These are phyloP conservation scores for Cephus runcator DNA, from an alignment of 2,888 invertebrate species.

Conservation along the genomic window DNA sequence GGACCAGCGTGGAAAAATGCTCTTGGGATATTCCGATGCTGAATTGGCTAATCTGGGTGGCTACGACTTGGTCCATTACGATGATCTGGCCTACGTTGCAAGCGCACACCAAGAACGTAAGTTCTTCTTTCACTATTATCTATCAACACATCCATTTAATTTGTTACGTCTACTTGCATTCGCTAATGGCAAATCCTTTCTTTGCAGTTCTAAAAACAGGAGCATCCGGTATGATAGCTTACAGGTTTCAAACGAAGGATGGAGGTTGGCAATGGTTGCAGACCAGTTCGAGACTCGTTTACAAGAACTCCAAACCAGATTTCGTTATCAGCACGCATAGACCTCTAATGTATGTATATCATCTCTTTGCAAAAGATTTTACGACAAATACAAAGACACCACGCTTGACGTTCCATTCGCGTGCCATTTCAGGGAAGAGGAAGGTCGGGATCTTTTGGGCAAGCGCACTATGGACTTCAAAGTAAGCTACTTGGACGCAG, in stretches of 20 bases:
- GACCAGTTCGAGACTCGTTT: constrained; percentile 95
- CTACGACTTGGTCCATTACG: constrained; percentile 97
- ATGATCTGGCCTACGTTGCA: constrained; percentile 96
- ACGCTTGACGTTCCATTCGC: not conserved
- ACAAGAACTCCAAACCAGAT: constrained; percentile 99
- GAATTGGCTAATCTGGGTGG: constrained; percentile 94
- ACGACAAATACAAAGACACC: not conserved
- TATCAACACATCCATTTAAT: not conserved
- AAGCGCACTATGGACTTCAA: constrained; percentile 99
- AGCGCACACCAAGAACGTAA: constrained; percentile 99
- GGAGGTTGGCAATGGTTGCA: constrained; percentile 98
- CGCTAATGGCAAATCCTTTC: not conserved
- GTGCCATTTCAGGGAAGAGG: constrained; percentile 86
- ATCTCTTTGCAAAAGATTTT: not conserved
- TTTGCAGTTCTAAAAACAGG: constrained; percentile 96
- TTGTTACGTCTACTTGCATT: not conserved
- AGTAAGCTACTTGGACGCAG: constrained; percentile 96
- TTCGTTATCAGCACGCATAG: constrained; percentile 99
- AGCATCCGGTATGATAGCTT: constrained; percentile 98
- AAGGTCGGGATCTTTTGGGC: constrained; percentile 95
- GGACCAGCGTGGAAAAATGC: constrained; percentile 96
- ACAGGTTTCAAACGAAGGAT: constrained; percentile 95
- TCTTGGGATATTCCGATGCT: constrained; percentile 92
- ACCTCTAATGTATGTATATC: constrained; percentile 88
- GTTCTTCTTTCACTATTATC: constrained; percentile 60